A percentile compares a stretch with the other conserved stretches of the same genome.
These are phyloP conservation scores for Pseudopleuronectes americanus DNA, from an alignment of 2,797 vertebrate species.

Conservation along the genomic window DNA sequence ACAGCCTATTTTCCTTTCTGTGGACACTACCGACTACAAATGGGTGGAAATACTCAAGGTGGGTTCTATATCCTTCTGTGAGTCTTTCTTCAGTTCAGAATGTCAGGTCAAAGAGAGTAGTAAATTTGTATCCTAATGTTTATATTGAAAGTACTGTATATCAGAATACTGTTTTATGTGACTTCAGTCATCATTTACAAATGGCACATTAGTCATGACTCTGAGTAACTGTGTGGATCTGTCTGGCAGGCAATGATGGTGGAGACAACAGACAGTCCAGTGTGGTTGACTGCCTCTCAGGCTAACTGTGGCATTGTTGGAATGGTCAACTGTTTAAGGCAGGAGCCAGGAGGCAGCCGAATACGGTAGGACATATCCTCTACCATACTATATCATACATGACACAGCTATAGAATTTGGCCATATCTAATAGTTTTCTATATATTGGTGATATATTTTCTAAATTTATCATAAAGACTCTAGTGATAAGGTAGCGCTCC, in stretches of 20 bases:
- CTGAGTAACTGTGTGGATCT: conserved; percentile 21
- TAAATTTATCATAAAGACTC: not conserved
- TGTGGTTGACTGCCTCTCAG: conserved; percentile 89
- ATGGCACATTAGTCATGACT: not conserved
- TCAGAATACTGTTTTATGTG: not conserved
- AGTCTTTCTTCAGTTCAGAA: not conserved
- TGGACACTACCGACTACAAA: conserved; percentile 86
- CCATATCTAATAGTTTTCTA: too few species aligned
- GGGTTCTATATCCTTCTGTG: conserved; percentile 3
- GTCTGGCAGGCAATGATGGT: conserved; percentile 76
- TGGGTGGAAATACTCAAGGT: conserved; percentile 97
- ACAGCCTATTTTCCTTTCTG: conserved; percentile 81
- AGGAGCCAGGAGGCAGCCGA: conserved; percentile 90
- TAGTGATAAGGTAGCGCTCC: not conserved
- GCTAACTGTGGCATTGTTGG: conserved; percentile 91
- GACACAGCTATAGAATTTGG: too few species aligned
- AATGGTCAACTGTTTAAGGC: conserved; percentile 96
- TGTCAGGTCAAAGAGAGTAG: not conserved
- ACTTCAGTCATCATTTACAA: too few species aligned
- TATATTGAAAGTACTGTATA: not conserved
- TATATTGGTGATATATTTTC: not conserved
- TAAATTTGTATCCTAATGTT: too few species aligned
- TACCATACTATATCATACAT: not conserved
- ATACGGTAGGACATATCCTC: conserved; percentile 86
- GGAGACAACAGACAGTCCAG: conserved; percentile 78